A percentile compares a stretch with the other conserved stretches of the same genome.
phyloP scores from a whole-genome alignment of 2,113 vertebrate species.

The Symphodus melops region DNA sequence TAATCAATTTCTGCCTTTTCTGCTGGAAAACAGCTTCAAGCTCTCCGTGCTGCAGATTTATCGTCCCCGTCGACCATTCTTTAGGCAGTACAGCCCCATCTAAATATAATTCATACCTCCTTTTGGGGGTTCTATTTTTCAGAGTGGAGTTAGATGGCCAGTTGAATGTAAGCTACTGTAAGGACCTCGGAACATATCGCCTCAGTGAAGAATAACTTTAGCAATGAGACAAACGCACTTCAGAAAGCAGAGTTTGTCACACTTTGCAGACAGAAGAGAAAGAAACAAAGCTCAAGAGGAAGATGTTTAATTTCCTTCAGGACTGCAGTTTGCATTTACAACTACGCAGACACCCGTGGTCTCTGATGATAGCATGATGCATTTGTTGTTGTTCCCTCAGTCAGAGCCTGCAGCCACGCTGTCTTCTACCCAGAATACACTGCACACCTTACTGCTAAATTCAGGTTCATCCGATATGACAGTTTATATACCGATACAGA shows the following conservation, averaged over 20 bases:
- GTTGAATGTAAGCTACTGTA: not conserved
- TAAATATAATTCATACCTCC: slow-evolving; percentile 18
- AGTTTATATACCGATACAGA: too few relatives aligned
- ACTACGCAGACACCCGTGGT: not conserved
- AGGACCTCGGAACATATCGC: not conserved
- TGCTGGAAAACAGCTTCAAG: slow-evolving; percentile 55
- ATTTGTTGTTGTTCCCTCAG: not conserved
- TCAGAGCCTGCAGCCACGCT: not conserved
- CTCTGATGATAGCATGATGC: too few relatives aligned
- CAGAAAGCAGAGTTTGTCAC: not conserved
- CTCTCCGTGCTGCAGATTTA: slow-evolving; percentile 55
- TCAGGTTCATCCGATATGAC: too few relatives aligned
- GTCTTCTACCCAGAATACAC: not conserved
- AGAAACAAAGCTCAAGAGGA: not conserved
- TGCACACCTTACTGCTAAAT: too few relatives aligned
- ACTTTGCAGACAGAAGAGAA: not conserved
- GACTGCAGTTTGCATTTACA: not conserved
- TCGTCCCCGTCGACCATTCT: slow-evolving; percentile 18
- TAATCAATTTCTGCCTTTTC: slow-evolving; percentile 68
- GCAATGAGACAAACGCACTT: slow-evolving; percentile 7
- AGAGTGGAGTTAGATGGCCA: not conserved
- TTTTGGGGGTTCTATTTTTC: slow-evolving; percentile 13
- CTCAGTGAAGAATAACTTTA: not conserved
- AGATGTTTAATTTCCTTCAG: not conserved
- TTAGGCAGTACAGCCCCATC: slow-evolving; percentile 16